Evolutionary conservation across 2,888 invertebrate genomes (phyloP).

Genomic region (Priocnemis perturbator): DNA sequence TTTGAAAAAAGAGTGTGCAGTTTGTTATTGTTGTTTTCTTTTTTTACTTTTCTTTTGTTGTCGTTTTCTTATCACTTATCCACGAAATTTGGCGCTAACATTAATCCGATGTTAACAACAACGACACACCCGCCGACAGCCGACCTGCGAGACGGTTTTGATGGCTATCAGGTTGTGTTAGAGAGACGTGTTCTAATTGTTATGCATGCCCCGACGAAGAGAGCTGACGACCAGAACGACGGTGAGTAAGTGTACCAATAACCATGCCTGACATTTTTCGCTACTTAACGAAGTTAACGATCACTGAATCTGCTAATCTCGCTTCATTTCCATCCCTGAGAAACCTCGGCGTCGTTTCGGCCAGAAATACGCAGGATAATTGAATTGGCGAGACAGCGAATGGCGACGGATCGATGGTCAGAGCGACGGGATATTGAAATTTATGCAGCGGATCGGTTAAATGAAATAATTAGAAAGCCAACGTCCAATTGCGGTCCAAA

Average conservation of each 20-base stretch:
- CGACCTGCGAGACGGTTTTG: conserved; percentile 39
- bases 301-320: conserved; percentile 3
- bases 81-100: conserved; percentile 20
- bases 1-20: conserved; percentile 66
- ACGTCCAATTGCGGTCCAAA: too few relatives aligned
- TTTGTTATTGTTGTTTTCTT: conserved; percentile 53
- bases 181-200: conserved; percentile 20
- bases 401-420: neutral
- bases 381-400: neutral
- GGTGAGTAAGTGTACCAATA: conserved; percentile 30
- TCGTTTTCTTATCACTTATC: conserved; percentile 15
- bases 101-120: conserved; percentile 26
- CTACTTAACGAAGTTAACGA: conserved; percentile 21
- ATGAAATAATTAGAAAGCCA: too few relatives aligned
- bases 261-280: conserved; percentile 32
- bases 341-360: too few relatives aligned
- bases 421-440: too few relatives aligned
- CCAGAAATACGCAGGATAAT: neutral
- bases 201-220: conserved; percentile 44
- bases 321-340: conserved; percentile 18
- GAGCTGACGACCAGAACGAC: conserved; percentile 30
- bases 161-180: conserved; percentile 34
- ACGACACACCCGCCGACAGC: conserved; percentile 28
- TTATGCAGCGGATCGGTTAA: too few relatives aligned
- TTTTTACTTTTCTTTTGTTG: neutral